A percentile compares a stretch with the other conserved stretches of the same genome.
These are phyloP conservation scores for Volucella bombylans DNA, from an alignment of 2,888 invertebrate species.

Conservation along the genomic window DNA sequence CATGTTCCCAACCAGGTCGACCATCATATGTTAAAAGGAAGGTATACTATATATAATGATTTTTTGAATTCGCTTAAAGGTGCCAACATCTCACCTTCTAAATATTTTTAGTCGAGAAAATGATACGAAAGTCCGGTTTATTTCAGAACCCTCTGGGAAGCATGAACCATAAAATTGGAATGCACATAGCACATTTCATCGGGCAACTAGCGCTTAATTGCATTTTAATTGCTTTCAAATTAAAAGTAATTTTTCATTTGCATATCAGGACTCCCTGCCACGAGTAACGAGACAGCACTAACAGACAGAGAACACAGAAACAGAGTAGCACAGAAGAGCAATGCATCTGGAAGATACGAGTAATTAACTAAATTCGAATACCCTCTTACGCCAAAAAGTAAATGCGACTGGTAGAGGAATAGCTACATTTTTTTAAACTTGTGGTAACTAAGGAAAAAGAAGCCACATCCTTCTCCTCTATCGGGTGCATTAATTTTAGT, in stretches of 20 bases:
- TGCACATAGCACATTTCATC: neutral
- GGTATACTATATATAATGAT: too few species aligned
- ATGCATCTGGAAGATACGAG: neutral
- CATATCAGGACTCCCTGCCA: conserved; percentile 42
- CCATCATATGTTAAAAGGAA: too few species aligned
- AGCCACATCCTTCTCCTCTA: neutral
- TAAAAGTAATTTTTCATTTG: conserved; percentile 69
- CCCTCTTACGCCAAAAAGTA: conserved; percentile 3
- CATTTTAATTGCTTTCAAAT: conserved; percentile 70
- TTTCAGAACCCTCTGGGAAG: neutral
- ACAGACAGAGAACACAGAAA: neutral
- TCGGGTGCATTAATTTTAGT: too few species aligned
- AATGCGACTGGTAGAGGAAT: neutral
- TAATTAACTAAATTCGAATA: conserved; percentile 23
- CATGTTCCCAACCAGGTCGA: too few species aligned
- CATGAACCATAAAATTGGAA: conserved; percentile 15
- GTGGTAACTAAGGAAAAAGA: neutral
- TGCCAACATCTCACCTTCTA: too few species aligned
- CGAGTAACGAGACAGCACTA: neutral
- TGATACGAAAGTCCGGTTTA: too few species aligned
- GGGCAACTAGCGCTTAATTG: conserved; percentile 49
- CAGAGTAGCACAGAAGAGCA: neutral
- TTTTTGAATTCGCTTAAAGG: too few species aligned
- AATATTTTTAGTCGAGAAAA: too few species aligned
- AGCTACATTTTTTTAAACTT: neutral